Evolutionary conservation across 2,113 vertebrate species (phyloP), one percentile per base, ranked within the genome.

Genomic region (Choloepus hoffmanni): DNA sequence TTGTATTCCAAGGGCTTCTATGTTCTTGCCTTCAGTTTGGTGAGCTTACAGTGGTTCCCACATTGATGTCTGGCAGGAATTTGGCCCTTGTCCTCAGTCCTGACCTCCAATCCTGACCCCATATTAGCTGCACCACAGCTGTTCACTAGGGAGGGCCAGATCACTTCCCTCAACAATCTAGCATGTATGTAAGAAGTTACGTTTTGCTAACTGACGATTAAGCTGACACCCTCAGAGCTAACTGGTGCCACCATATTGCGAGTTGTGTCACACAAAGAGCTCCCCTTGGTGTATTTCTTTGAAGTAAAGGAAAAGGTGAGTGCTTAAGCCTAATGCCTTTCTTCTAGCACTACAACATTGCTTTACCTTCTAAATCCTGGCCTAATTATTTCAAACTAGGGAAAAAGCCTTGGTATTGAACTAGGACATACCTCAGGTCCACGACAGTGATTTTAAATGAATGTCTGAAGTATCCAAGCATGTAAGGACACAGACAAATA

Each of bases 371-470:
- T 84, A 84, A 5, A 6, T 72, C 55, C 14, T 76, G 5, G 11
- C 70, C 36, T 81, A 90, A 90, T 95, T 87, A 82, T 81, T 87
- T 70, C 9, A 94, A 79, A 87, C 18, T 92, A 70, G 5, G 10
- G 88, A 7, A 50, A 96, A 60, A 81, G 13, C 43, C 24, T 74
- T 96, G 65, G 30, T 87, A 95, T 96, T 97, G 63, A 97, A 88
- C 94, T 55, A 83, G 24, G 30, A 93, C 62, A 77, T 91, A 91
- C 92, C 91, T 97, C 48, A 96, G 92, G 67, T 88, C 45, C 77
- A 97, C 65, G 68, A 96, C 4, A 1, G 1, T 63, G 33, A 93
- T 97, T 97, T 96, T 94, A 73, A 96, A 97, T 92, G 91, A 68
- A 72, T 67, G 62, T 96, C 11, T 96, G 88, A 96, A 81, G 72